phyloP scores from a whole-genome alignment of 1,140 invertebrate species.

The Frieseomelitta varia region DNA sequence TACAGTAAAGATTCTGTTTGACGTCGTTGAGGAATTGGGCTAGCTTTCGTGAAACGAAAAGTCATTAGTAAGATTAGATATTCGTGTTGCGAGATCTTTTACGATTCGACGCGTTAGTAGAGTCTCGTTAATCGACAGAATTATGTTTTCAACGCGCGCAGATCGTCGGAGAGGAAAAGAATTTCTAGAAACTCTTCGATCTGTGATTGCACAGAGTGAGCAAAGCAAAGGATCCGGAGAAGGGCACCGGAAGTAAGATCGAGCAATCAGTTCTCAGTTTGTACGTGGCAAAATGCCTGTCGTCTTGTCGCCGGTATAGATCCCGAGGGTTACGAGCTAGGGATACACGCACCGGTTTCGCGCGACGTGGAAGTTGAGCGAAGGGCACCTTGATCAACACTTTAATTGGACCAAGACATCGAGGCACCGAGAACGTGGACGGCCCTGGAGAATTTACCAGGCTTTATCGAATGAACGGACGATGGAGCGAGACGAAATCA shows the following conservation, averaged over 20 bases:
- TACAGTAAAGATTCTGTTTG: background rate
- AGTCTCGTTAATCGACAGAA: background rate
- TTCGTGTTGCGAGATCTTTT: too few species aligned
- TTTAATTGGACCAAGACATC: slow-evolving; percentile 63
- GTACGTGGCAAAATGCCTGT: background rate
- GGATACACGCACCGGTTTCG: background rate
- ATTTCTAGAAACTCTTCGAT: background rate
- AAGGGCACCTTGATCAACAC: slow-evolving; percentile 55
- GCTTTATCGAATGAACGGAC: slow-evolving; percentile 52
- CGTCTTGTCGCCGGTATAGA: too few species aligned
- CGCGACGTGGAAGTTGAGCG: slow-evolving; percentile 19
- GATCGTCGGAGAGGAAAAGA: background rate
- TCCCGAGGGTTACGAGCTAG: background rate
- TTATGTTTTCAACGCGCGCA: too few species aligned
- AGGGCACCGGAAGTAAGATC: background rate
- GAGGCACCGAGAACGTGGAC: slow-evolving; percentile 60
- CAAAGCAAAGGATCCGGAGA: background rate
- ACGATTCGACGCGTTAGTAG: too few species aligned
- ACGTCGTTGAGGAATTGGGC: background rate
- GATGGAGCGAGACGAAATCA: slow-evolving; percentile 43
- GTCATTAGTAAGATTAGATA: too few species aligned
- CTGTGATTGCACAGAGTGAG: too few species aligned
- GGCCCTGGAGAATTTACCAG: slow-evolving; percentile 65
- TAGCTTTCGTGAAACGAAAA: background rate
- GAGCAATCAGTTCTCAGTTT: background rate